Evolutionary conservation across 2,113 vertebrate genomes (phyloP).

Genomic region (Notechis scutatus): DNA sequence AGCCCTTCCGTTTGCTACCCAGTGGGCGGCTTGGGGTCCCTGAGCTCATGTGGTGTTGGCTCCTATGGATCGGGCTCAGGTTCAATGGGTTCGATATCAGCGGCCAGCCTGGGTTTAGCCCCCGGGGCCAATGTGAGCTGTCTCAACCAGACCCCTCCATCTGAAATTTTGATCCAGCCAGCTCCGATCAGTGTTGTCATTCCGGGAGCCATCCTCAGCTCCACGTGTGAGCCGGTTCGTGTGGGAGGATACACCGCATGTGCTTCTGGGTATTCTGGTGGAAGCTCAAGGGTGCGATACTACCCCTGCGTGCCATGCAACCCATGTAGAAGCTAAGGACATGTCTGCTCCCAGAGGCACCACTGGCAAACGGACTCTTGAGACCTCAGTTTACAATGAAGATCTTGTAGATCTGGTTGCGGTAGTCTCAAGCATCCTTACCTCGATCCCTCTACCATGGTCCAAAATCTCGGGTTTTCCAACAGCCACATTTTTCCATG

Average conservation of each 20-base stretch:
- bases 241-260: neutral
- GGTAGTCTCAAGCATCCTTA: neutral
- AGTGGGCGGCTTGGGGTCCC: neutral
- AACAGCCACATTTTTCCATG: neutral
- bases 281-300: neutral
- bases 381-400: neutral
- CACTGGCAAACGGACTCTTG: neutral
- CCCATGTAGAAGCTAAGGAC: neutral
- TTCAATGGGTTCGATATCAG: fast-evolving
- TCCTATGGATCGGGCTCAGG: neutral
- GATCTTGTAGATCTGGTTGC: neutral
- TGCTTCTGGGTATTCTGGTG: neutral
- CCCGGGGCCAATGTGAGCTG: fast-evolving
- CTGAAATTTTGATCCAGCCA: neutral
- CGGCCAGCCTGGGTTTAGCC: neutral
- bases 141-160: neutral
- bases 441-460: neutral
- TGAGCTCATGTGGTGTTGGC: neutral
- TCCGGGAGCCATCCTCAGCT: neutral
- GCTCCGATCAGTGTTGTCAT: fast-evolving
- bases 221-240: neutral
- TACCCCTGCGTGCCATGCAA: neutral
- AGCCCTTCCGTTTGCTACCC: neutral
- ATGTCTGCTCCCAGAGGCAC: neutral
- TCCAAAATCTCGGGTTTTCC: neutral